Percentiles rank a stretch among this genome's conserved stretches.
These are phyloP conservation scores for Branchellion lobata DNA, from an alignment of 2,888 invertebrate species.

Conservation along the genomic window DNA sequence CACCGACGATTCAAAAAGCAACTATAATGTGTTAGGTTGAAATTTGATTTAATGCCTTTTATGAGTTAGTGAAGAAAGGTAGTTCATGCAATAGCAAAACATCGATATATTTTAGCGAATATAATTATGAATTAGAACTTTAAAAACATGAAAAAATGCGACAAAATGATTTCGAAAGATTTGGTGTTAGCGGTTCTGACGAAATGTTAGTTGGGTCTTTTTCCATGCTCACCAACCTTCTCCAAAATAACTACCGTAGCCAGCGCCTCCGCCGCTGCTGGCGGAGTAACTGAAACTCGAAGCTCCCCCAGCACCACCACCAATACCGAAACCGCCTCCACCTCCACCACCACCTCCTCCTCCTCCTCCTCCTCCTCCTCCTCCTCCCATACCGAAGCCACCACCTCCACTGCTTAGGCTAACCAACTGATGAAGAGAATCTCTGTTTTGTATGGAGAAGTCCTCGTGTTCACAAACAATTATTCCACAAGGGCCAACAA, in stretches of 20 bases:
- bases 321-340: neutral
- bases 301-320: conserved; percentile 2
- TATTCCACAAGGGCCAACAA: neutral
- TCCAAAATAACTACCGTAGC: neutral
- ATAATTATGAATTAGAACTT: neutral
- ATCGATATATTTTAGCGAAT: neutral
- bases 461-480: neutral
- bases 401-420: neutral
- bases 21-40: neutral
- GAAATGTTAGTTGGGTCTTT: too few species aligned
- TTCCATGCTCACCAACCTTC: conserved; percentile 5
- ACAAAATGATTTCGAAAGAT: too few species aligned
- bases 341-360: neutral
- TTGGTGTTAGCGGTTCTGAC: too few species aligned
- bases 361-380: neutral
- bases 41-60: neutral
- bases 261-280: neutral
- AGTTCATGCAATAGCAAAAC: neutral
- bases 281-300: conserved; percentile 5
- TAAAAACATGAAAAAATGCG: neutral
- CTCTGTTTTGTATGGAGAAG: conserved; percentile 3
- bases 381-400: neutral
- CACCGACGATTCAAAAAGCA: neutral
- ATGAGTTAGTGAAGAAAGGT: neutral
- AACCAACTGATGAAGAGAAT: neutral